These are phyloP conservation scores for Actinia equina DNA, from an alignment of 64 coral and sea anemone species.

Conservation along the genomic window DNA sequence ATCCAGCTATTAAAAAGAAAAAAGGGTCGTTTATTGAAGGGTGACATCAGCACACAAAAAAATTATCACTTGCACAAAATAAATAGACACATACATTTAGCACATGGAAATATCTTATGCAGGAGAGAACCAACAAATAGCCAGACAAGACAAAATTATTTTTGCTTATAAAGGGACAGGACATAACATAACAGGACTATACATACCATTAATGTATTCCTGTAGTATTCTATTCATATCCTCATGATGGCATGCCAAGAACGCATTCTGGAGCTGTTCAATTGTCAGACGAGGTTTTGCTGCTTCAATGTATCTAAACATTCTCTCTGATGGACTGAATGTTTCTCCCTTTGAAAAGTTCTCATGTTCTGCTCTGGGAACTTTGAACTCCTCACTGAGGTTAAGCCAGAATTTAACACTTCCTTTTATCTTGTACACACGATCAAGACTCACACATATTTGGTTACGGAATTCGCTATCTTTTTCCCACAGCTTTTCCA, in stretches of 20 bases:
- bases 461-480: conserved; percentile 23
- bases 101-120: too few species aligned
- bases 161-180: too few species aligned
- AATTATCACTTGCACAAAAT: too few species aligned
- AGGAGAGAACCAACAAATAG: too few species aligned
- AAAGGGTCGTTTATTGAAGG: not conserved
- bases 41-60: not conserved
- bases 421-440: conserved; percentile 27
- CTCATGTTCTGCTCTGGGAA: not conserved
- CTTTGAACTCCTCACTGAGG: not conserved
- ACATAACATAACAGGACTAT: too few species aligned
- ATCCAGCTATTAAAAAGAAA: not conserved
- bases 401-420: conserved; percentile 6
- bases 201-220: conserved; percentile 26
- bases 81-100: too few species aligned
- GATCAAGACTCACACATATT: conserved; percentile 8
- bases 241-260: not conserved
- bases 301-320: conserved; percentile 34
- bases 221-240: conserved; percentile 2
- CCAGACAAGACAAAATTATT: not conserved
- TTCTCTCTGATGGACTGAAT: conserved; percentile 27
- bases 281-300: conserved; percentile 22
- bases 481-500: conserved; percentile 23
- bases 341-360: conserved; percentile 17
- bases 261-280: conserved; percentile 6